Conservation (phyloP, 2,113 vertebrate species). For the Lamprologus callipterus region DNA sequence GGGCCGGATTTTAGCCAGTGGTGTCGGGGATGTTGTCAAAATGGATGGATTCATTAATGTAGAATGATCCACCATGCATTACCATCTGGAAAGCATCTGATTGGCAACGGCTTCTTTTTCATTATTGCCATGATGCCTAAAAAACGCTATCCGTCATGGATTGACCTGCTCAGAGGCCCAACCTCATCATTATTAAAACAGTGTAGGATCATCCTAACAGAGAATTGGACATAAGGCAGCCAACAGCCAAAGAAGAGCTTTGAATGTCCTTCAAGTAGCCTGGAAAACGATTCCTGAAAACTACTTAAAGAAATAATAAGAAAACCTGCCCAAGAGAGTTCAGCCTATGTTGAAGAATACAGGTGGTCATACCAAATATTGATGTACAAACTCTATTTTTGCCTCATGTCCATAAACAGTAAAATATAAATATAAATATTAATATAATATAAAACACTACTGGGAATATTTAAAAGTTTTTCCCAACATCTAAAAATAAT, state of each 20-base stretch:
- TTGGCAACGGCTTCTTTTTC: background rate
- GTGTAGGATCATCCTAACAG: background rate
- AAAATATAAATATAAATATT: too few species aligned
- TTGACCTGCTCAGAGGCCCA: background rate
- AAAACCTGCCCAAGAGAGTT: background rate
- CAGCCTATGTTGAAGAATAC: background rate
- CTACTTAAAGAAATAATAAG: background rate
- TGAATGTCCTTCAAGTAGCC: background rate
- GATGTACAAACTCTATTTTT: background rate
- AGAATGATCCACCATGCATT: background rate
- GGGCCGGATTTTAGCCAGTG: background rate
- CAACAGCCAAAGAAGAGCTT: background rate
- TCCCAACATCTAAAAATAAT: background rate
- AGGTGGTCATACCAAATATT: background rate
- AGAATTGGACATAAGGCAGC: background rate
- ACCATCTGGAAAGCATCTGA: background rate
- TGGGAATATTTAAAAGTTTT: background rate
- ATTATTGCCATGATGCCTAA: background rate
- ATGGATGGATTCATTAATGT: background rate
- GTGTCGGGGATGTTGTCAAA: background rate
- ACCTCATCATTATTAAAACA: background rate
- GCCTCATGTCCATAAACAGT: background rate
- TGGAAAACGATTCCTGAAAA: background rate
- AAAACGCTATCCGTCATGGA: background rate
- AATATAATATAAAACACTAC: background rate